Base-by-base conservation (phyloP, 2,888 invertebrate genomes). In the Clunio marinus region DNA sequence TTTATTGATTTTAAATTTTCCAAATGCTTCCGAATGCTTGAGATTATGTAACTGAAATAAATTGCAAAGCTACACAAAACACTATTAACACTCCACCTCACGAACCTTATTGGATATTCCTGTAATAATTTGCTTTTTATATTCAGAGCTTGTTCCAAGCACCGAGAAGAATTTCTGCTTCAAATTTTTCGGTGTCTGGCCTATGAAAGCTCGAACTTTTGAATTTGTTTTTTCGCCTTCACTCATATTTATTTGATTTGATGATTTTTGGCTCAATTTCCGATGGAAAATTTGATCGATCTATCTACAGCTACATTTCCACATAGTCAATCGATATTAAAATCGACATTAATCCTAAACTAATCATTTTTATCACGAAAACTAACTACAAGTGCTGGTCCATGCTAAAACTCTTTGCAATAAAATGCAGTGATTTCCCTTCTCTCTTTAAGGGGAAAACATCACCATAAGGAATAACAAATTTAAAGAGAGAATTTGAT, bases 41-140 rank as follows among this genome's bases (percentile, higher is more conserved):
- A 51, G 20, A 51, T 69, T 69, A 59, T 46, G 28, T 62, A 51
- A 58, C 17, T n/a, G n/a, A 17, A 69, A 41, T 24, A 59, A 8
- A 59, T 32, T 5, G 22, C 20, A 63, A 46, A 22, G 24, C 24
- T 3, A 59, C 20, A 15, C 57, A 57, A 17, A 57, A n/a, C 37
- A 57, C 13, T 27, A 24, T 22, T n/a, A n/a, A n/a, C n/a, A n/a
- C n/a, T n/a, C n/a, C n/a, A n/a, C n/a, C n/a, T 15, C 59, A 72
- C 75, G 72, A 74, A 80, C 80, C 78, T 79, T 80, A 73, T 80
- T 80, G 27, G 81, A 80, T 72, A 81, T 77, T 46, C 79, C 81
- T 70, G 78, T 80, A 69, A 81, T 75, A 68, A 81, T 74, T 72
- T 81, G 81, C 70, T 80, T 81, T 72, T 81, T 81, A 70, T 79